These are phyloP conservation scores for Heliothis peltigera DNA, from an alignment of 2,888 invertebrate genomes.

Conservation along the genomic window DNA sequence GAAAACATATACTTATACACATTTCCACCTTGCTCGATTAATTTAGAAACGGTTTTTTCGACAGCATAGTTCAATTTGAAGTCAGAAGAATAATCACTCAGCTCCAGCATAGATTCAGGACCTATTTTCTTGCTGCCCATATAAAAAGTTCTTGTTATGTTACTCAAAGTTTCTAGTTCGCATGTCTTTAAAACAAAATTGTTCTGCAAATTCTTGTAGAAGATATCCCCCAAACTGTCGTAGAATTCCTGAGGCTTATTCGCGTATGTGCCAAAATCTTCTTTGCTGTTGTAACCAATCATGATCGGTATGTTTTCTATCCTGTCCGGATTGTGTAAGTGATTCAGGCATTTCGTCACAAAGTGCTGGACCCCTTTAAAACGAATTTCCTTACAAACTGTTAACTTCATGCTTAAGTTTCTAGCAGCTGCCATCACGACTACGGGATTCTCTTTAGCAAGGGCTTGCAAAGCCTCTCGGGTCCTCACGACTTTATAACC, in stretches of 20 bases:
- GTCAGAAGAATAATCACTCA: slow-evolving; percentile 69
- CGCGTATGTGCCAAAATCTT: slow-evolving; percentile 62
- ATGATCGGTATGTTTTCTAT: slow-evolving; percentile 63
- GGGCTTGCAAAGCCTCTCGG: slow-evolving; percentile 65
- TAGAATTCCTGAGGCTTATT: slow-evolving; percentile 57
- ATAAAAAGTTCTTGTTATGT: slow-evolving; percentile 62
- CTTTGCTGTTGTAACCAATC: slow-evolving; percentile 73
- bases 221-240: slow-evolving; percentile 36
- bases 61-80: slow-evolving; percentile 64
- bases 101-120: slow-evolving; percentile 61
- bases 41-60: slow-evolving; percentile 67
- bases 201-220: slow-evolving; percentile 32
- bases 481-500: slow-evolving; percentile 61
- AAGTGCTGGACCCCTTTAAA: slow-evolving; percentile 64
- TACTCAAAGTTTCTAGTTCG: slow-evolving; percentile 54
- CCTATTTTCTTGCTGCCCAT: slow-evolving; percentile 63
- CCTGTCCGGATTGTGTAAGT: slow-evolving; percentile 58
- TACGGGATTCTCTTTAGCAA: slow-evolving; percentile 66
- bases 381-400: slow-evolving; percentile 68
- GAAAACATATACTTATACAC: slow-evolving; percentile 71
- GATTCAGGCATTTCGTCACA: slow-evolving; percentile 58
- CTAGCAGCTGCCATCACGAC: slow-evolving; percentile 65
- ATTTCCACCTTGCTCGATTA: slow-evolving; percentile 60
- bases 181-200: slow-evolving; percentile 23
- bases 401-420: slow-evolving; percentile 58